phyloP scores from a whole-genome alignment of 2,888 invertebrate species.

The Lasiommata megera region DNA sequence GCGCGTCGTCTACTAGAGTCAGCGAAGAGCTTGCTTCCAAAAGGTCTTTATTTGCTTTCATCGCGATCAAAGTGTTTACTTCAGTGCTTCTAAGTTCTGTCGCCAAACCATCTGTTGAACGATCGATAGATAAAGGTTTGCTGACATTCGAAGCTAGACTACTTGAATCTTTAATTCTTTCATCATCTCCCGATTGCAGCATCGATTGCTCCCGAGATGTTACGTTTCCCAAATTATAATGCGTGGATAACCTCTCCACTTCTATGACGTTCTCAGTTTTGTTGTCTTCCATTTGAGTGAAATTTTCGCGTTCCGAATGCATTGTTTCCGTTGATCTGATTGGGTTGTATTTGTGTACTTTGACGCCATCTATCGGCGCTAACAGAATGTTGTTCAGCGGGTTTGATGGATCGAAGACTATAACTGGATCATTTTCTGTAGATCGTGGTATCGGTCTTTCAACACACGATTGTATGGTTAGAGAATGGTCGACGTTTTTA shows the following conservation, averaged over 20 bases:
- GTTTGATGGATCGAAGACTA: constrained; percentile 61
- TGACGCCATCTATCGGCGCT: constrained; percentile 32
- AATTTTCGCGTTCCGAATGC: constrained; percentile 12
- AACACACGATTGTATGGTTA: constrained; percentile 4
- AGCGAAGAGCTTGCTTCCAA: constrained; percentile 55
- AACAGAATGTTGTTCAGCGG: constrained; percentile 62
- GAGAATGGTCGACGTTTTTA: constrained; percentile 14
- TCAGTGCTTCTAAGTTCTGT: constrained; percentile 44
- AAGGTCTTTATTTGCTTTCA: constrained; percentile 59
- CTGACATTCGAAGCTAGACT: constrained; percentile 36
- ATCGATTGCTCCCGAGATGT: constrained; percentile 20
- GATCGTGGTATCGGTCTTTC: constrained; percentile 11
- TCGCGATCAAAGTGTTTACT: constrained; percentile 59
- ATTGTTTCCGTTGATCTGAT: constrained; percentile 24
- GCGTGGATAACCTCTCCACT: constrained; percentile 20
- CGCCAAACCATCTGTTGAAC: constrained; percentile 37
- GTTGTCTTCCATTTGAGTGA: neutral
- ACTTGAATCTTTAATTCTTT: constrained; percentile 26
- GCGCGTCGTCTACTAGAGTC: constrained; percentile 59
- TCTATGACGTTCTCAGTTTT: constrained; percentile 23
- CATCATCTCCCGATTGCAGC: constrained; percentile 35
- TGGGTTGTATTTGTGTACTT: constrained; percentile 54
- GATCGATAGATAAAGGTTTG: constrained; percentile 41
- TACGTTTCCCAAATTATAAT: constrained; percentile 26
- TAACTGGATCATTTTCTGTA: constrained; percentile 31